Evolutionary conservation across 2,113 vertebrate species (phyloP), one percentile per base, ranked within the genome.

Genomic region (Pituophis catenifer): DNA sequence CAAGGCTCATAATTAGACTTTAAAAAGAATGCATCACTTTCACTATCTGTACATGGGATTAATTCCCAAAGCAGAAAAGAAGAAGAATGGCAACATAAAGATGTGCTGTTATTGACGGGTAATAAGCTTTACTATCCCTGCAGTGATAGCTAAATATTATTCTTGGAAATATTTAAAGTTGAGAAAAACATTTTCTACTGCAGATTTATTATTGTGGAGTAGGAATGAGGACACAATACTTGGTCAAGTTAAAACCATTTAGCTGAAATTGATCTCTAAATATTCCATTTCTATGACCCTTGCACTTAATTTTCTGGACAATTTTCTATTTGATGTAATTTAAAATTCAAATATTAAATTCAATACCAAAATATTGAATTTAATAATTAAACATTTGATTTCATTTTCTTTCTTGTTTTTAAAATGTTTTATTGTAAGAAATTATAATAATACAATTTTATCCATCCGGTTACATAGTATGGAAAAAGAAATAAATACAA

Each of bases 1-100:
- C 94, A 96, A 94, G 90, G 92, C 15, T 81, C 24, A 87, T 95
- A 96, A 95, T 93, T 96, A 53, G 70, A 92, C 93, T 95, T 92
- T 95, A 94, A 93, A 87, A 96, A 94, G 89, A 33, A 92, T 48
- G 94, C 48, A 94, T 96, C 95, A 94, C 81, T 89, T n/a, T 70
- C 0, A 0, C 44, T 95, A n/a, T 57, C 57, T 86, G 62, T 92
- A 95, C 94, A 95, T 81, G 44, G 70, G 91, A 93, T 92, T 95
- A 95, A 13, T 91, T 95, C 91, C 19, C 38, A 3, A 91, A 94
- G 86, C 12, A 75, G 75, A 90, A 7, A 0, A 94, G 53, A 21
- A 33, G 4, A 81, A 93, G 23, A 88, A 91, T 52, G 81, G 24
- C 23, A 57, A 75, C 8, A 70, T 70, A 53, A 33, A 94, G 65